Conservation (phyloP, 2,797 vertebrate genomes). For the Antrozous pallidus region DNA sequence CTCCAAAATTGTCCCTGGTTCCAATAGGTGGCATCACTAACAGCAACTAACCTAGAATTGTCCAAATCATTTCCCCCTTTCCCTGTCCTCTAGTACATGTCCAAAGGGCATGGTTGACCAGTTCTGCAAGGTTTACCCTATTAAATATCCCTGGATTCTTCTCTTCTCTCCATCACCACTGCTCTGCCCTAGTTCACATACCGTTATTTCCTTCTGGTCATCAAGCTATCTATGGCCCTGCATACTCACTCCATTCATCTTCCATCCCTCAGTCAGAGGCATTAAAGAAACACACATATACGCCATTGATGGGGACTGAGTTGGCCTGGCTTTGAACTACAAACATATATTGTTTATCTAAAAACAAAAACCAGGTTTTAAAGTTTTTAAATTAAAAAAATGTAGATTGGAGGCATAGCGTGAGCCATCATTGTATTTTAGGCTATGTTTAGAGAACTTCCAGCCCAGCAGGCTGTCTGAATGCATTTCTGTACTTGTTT, state of each 20-base stretch:
- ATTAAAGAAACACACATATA: too few relatives aligned
- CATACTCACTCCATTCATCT: not conserved
- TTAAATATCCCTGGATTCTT: rapidly evolving
- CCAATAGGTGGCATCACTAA: not conserved
- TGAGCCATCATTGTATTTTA: not conserved
- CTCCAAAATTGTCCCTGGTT: not conserved
- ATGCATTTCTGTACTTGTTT: not conserved
- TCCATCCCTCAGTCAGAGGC: not conserved
- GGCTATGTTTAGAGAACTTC: not conserved
- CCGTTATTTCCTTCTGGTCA: not conserved
- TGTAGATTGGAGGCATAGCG: not conserved
- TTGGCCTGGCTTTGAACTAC: not conserved
- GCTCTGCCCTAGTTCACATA: not conserved
- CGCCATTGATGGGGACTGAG: not conserved
- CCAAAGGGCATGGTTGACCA: not conserved
- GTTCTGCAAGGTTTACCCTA: not conserved
- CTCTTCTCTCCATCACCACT: not conserved
- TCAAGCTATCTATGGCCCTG: too few relatives aligned
- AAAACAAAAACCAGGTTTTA: not conserved
- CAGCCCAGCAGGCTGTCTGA: not conserved
- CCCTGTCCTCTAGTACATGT: not conserved
- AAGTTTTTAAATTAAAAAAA: not conserved
- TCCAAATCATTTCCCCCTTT: not conserved
- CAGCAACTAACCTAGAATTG: not conserved
- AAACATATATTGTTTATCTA: not conserved